These are phyloP conservation scores for Linyphia triangularis DNA, from an alignment of 2,888 invertebrate genomes.

Conservation along the genomic window DNA sequence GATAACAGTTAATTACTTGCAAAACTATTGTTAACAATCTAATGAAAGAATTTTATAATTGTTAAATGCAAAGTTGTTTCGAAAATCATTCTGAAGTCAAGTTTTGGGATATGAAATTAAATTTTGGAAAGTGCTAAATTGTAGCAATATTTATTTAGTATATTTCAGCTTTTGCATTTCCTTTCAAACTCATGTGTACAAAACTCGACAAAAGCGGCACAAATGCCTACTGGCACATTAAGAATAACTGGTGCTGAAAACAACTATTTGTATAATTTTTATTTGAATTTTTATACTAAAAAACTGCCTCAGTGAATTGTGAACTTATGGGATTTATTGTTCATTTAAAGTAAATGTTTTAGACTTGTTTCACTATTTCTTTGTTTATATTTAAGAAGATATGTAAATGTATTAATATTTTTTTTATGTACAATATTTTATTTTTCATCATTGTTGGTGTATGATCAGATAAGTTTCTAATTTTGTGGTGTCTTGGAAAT, in stretches of 20 bases:
- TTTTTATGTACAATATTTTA: constrained; percentile 68
- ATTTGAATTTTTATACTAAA: background rate
- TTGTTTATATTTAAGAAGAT: constrained; percentile 61
- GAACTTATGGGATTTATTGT: background rate
- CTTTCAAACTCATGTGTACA: constrained; percentile 8
- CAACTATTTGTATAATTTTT: constrained; percentile 9
- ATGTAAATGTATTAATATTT: constrained; percentile 51
- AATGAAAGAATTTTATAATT: background rate
- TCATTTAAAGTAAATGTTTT: background rate
- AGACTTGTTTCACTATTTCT: constrained; percentile 18
- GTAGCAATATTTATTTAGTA: background rate
- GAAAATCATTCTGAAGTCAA: no score
- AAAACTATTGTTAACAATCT: background rate
- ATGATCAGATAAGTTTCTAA: constrained; percentile 41
- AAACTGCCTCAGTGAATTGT: background rate
- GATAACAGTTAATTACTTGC: no score
- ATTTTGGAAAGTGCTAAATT: no score
- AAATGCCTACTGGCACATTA: constrained; percentile 3
- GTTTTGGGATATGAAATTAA: no score
- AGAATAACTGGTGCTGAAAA: constrained; percentile 33
- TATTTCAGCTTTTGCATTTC: constrained; percentile 20
- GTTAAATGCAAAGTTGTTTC: background rate
- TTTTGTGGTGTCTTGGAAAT: constrained; percentile 62
- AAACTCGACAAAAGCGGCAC: constrained; percentile 4
- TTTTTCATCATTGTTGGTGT: constrained; percentile 56